Conservation (phyloP, 2,113 vertebrate species). For the Cheirogaleus medius region DNA sequence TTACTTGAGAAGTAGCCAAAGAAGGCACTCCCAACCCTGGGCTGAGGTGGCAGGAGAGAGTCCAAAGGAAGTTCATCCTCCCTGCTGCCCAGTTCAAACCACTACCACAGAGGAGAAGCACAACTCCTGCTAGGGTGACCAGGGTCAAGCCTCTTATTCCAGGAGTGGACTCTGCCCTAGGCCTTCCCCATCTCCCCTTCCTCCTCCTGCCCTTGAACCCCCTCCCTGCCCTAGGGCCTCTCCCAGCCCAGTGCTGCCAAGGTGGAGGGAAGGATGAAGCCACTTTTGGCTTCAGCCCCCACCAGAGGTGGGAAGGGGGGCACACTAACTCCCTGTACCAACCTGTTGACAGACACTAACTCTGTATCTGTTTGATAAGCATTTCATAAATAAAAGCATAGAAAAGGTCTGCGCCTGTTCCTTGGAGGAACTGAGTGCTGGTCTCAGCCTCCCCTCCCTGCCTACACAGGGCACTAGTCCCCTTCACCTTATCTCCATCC, state of each 20-base stretch:
- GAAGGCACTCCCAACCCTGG: background rate
- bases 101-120: background rate
- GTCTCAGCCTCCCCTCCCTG: background rate
- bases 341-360: conserved; percentile 69
- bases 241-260: background rate
- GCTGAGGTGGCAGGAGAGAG: background rate
- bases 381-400: conserved; percentile 76
- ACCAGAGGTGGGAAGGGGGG: no score
- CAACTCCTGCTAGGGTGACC: background rate
- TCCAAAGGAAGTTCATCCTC: background rate
- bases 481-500: background rate
- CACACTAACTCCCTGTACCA: background rate
- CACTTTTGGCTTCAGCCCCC: background rate
- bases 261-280: background rate
- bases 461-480: background rate
- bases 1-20: background rate
- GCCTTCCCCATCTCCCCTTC: background rate
- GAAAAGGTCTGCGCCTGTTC: background rate
- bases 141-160: background rate
- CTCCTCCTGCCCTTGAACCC: background rate
- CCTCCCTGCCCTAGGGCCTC: background rate
- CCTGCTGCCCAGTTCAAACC: background rate
- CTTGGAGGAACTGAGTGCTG: background rate
- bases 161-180: background rate
- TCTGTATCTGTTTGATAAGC: conserved; percentile 59